Evolutionary conservation across 2,113 vertebrate species (phyloP), one percentile per base, ranked within the genome.

Genomic region (Falcunculus frontatus): DNA sequence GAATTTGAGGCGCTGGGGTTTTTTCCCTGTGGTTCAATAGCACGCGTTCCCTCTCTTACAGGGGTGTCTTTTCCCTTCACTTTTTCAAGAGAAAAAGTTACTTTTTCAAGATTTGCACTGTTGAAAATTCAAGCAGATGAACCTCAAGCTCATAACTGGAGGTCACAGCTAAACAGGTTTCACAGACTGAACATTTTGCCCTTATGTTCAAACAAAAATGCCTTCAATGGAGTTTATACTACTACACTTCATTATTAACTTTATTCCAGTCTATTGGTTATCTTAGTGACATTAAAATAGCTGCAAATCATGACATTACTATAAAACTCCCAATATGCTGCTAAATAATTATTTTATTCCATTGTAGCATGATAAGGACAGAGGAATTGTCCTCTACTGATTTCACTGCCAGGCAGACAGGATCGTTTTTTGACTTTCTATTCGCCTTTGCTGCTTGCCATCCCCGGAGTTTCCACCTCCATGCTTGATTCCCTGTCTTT

Each of bases 11-110:
- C 20, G 70, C 6, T 52, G 25, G 2, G 4, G 0, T n/a, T 94
- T 75, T 55, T 44, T 0, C 11, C 26, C 4, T 1, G 0, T 18
- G 13, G 75, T 84, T 55, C 35, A 19, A 68, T 41, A 62, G 2
- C 4, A 4, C 0, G 0, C 25, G 18, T 46, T 79, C 16, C 10
- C 4, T 7, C 7, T 50, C 27, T 52, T 41, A 14, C 0, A 1
- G 17, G 13, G 17, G 1, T 39, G 13, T 72, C n/a, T 74, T 44
- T 53, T 19, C 29, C 85, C 41, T 87, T 83, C 67, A 44, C 33
- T 50, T 19, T 22, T 72, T 22, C 3, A n/a, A n/a, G n/a, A n/a
- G n/a, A n/a, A n/a, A n/a, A n/a, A n/a, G n/a, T n/a, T n/a, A n/a
- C n/a, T 62, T 57, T 30, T 68, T 73, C 26, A 49, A 64, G 46